A percentile compares a stretch with the other conserved stretches of the same genome.
Conservation (phyloP, 2,797 vertebrate species). For the Harpagifer antarcticus region DNA sequence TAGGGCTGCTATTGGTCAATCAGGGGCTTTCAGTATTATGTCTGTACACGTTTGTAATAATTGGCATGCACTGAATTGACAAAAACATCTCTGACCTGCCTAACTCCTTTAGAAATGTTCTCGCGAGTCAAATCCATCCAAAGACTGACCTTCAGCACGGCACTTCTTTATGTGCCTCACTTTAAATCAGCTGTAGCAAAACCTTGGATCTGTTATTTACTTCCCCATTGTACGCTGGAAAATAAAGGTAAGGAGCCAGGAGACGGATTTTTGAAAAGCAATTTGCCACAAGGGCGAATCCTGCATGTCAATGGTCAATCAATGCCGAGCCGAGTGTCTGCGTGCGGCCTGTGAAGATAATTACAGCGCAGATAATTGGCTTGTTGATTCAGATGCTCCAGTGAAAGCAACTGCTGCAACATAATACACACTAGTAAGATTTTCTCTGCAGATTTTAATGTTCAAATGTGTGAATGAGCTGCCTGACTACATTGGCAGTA, state of each 20-base stretch:
- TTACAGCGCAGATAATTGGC: slow-evolving; percentile 53
- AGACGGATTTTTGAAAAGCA: slow-evolving; percentile 57
- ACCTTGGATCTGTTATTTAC: slow-evolving; percentile 60
- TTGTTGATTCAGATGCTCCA: slow-evolving; percentile 44
- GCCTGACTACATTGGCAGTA: too few relatives aligned
- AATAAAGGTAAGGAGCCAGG: slow-evolving; percentile 60
- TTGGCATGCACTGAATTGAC: too few relatives aligned
- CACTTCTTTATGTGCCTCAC: slow-evolving; percentile 3
- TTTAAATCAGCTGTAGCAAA: slow-evolving; percentile 37
- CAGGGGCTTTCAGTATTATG: background rate
- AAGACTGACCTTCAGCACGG: slow-evolving; percentile 47
- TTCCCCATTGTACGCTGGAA: slow-evolving; percentile 47
- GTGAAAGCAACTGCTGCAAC: slow-evolving; percentile 19
- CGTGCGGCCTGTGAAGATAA: slow-evolving; percentile 42
- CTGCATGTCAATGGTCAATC: slow-evolving; percentile 68
- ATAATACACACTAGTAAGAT: background rate
- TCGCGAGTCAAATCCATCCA: background rate
- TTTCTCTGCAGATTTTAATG: slow-evolving; percentile 15
- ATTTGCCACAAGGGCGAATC: slow-evolving; percentile 64
- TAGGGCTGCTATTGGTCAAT: background rate
- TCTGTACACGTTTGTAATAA: too few relatives aligned
- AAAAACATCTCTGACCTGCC: background rate
- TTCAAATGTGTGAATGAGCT: background rate
- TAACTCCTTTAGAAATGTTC: background rate
- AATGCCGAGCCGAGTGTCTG: slow-evolving; percentile 45